Conservation (phyloP, 2,888 invertebrate species). For the Ecdyonurus torrentis region DNA sequence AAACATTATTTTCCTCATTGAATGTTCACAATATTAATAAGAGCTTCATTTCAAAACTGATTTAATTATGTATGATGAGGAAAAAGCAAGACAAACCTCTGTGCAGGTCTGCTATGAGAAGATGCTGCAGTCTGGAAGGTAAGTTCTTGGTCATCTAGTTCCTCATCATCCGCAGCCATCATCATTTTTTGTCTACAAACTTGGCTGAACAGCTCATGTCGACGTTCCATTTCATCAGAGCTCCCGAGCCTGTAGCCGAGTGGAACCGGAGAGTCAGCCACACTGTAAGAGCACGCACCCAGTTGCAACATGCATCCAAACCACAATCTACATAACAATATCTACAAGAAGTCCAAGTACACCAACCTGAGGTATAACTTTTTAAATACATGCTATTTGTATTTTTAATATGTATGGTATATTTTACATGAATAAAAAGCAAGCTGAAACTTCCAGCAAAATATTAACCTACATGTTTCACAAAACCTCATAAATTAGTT, state of each 20-base stretch:
- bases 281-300: background rate
- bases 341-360: too few relatives aligned
- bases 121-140: slow-evolving; percentile 26
- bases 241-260: background rate
- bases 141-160: slow-evolving; percentile 20
- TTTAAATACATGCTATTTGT: too few relatives aligned
- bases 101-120: background rate
- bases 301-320: background rate
- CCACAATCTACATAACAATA: background rate
- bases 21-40: background rate
- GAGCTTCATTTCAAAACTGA: background rate
- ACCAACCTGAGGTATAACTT: too few relatives aligned
- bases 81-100: background rate
- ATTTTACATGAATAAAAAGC: too few relatives aligned
- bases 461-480: too few relatives aligned
- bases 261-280: background rate
- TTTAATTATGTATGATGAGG: background rate
- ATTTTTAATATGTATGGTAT: too few relatives aligned
- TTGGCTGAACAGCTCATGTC: background rate
- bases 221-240: background rate
- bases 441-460: too few relatives aligned
- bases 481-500: too few relatives aligned
- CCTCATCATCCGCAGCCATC: background rate
- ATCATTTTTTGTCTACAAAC: background rate
- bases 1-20: background rate